Percentiles rank a stretch among this genome's conserved stretches.
phyloP scores from a whole-genome alignment of 1,140 invertebrate species.

The Olivierus martensii region DNA sequence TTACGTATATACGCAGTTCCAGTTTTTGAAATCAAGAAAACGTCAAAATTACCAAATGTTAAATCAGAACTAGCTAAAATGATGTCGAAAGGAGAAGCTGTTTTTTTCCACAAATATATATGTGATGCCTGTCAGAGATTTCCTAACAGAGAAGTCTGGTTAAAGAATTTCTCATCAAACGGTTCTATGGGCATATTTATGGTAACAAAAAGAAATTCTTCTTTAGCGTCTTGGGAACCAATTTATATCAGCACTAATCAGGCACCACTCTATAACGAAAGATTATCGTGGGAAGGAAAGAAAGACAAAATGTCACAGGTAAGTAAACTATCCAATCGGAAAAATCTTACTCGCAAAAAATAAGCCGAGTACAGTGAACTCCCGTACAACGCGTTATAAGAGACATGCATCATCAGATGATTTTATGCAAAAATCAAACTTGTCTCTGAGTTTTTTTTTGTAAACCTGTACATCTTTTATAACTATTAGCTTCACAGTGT shows the following conservation, averaged over 20 bases:
- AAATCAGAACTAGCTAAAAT: slow-evolving; percentile 49
- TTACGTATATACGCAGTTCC: slow-evolving; percentile 55
- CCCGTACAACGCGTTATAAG: too few species aligned
- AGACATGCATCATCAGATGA: too few species aligned
- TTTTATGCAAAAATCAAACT: too few species aligned
- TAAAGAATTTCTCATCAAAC: slow-evolving; percentile 39
- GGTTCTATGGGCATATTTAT: slow-evolving; percentile 58
- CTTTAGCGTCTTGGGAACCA: slow-evolving; percentile 66
- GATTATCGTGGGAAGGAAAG: slow-evolving; percentile 63
- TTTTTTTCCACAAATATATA: slow-evolving; percentile 81
- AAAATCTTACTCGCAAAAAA: too few species aligned
- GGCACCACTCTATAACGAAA: slow-evolving; percentile 64
- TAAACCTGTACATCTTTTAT: too few species aligned
- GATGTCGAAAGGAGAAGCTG: slow-evolving; percentile 39
- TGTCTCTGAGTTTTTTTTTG: too few species aligned
- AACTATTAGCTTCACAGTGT: too few species aligned
- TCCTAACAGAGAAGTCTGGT: slow-evolving; percentile 53
- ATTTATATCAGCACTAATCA: slow-evolving; percentile 62
- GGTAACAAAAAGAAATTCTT: slow-evolving; percentile 61
- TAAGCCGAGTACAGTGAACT: too few species aligned
- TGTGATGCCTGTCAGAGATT: slow-evolving; percentile 78
- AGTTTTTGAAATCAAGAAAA: slow-evolving; percentile 58
- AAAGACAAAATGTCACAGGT: slow-evolving; percentile 83
- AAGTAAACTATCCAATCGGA: too few species aligned
- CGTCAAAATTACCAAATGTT: slow-evolving; percentile 50